Evolutionary conservation across 2,113 vertebrate species (phyloP), one percentile per base, ranked within the genome.

Genomic region (Chlorocebus sabaeus): DNA sequence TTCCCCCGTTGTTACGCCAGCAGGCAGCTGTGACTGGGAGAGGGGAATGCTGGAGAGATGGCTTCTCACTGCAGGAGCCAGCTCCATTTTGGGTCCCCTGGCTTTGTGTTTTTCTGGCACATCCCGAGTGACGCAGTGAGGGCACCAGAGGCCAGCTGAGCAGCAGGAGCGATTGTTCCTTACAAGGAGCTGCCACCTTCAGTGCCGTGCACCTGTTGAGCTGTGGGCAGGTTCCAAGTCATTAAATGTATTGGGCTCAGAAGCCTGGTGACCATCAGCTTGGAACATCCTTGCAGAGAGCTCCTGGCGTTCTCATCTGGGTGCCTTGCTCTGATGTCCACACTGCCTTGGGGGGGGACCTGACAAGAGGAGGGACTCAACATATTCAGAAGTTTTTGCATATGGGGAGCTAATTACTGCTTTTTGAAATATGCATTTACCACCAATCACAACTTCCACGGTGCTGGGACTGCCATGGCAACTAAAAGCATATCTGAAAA

Each of bases 221-320:
- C 50, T 17, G 1, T 1, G 55, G 91, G 76, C 59, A 78, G 27
- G 89, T 52, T 95, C 96, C 96, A 92, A 70, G 61, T 40, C 43
- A 76, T 91, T 97, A 92, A 86, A 73, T 83, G 82, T 86, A 90
- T 95, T 90, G 92, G 50, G 59, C 83, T 91, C 59, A 67, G 12
- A 72, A 38, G 67, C 73, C 23, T 0, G 23, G 25, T 43, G 76
- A 43, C 81, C 17, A 2, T 67, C 48, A 70, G 43, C 57, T 14
- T 27, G 78, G 64, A 64, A 27, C 52, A 61, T 32, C 61, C 59
- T 91, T 25, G 22, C 86, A 16, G 20, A 48, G 91, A 79, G 68
- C 64, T 22, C 81, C n/a, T 43, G 48, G 64, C 45, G 48, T 6
- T 52, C 84, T n/a, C 10, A 0, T n/a, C 4, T 55, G 22, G 30